phyloP scores from a whole-genome alignment of 2,888 invertebrate species.

The Drosophila demipolita region DNA sequence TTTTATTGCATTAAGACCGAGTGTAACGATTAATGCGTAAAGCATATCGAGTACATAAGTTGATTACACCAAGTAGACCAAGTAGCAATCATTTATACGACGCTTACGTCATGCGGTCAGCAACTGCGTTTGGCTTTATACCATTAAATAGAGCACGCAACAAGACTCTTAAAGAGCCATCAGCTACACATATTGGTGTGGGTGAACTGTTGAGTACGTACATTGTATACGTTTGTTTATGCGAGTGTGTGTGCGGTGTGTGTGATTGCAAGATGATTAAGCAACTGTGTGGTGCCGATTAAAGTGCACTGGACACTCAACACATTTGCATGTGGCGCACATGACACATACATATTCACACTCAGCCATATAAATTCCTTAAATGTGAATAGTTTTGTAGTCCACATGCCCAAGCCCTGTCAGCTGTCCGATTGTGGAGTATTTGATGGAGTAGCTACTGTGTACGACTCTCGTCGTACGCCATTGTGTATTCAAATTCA shows the following conservation, averaged over 20 bases:
- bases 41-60: conserved; percentile 1
- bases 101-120: conserved; percentile 65
- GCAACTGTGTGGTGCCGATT: conserved; percentile 71
- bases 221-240: not conserved
- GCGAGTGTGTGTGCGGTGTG: conserved; percentile 24
- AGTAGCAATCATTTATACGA: conserved; percentile 31
- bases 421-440: conserved; percentile 5
- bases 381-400: conserved; percentile 14
- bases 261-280: conserved; percentile 71
- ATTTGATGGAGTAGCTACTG: conserved; percentile 22
- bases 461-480: conserved; percentile 31
- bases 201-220: not conserved
- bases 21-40: not conserved
- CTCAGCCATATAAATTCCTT: not conserved
- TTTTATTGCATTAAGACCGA: not conserved
- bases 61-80: conserved; percentile 3
- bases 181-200: conserved; percentile 26
- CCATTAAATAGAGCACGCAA: conserved; percentile 67
- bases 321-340: conserved; percentile 71
- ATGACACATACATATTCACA: conserved; percentile 19
- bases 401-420: not conserved
- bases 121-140: conserved; percentile 44
- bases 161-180: conserved; percentile 59
- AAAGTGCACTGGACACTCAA: conserved; percentile 73
- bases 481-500: conserved; percentile 75